Conservation (phyloP, 1,140 invertebrate genomes). For the Heterodera schachtii region DNA sequence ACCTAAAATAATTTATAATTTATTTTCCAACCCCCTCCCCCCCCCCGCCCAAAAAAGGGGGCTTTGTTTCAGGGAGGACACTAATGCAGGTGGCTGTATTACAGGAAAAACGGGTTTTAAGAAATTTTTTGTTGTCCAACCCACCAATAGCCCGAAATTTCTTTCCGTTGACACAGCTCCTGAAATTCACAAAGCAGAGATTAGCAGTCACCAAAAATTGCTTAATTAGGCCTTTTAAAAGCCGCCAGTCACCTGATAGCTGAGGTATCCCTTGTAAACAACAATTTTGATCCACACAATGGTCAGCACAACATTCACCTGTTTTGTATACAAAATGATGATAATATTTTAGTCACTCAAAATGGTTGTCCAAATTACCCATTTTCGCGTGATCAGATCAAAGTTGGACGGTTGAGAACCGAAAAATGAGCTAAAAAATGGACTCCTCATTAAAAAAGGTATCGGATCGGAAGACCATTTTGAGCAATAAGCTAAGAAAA, state of each 20-base stretch:
- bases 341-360: background rate
- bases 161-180: conserved; percentile 63
- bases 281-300: conserved; percentile 65
- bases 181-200: conserved; percentile 36
- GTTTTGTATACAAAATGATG: too few relatives aligned
- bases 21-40: too few relatives aligned
- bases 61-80: too few relatives aligned
- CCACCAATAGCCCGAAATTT: conserved; percentile 61
- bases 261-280: conserved; percentile 64
- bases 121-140: too few relatives aligned
- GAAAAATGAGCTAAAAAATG: conserved; percentile 51
- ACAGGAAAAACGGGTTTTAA: too few relatives aligned
- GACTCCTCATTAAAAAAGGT: background rate
- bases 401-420: conserved; percentile 57
- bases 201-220: background rate
- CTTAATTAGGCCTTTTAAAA: background rate
- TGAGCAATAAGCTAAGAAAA: too few relatives aligned
- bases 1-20: too few relatives aligned
- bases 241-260: conserved; percentile 52
- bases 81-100: too few relatives aligned
- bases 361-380: conserved; percentile 13
- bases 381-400: conserved; percentile 59
- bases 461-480: background rate
- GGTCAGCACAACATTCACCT: conserved; percentile 55
- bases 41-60: too few relatives aligned